Evolutionary conservation across 1,140 invertebrate species (phyloP), one percentile per base, ranked within the genome.

Genomic region (Delia radicum): DNA sequence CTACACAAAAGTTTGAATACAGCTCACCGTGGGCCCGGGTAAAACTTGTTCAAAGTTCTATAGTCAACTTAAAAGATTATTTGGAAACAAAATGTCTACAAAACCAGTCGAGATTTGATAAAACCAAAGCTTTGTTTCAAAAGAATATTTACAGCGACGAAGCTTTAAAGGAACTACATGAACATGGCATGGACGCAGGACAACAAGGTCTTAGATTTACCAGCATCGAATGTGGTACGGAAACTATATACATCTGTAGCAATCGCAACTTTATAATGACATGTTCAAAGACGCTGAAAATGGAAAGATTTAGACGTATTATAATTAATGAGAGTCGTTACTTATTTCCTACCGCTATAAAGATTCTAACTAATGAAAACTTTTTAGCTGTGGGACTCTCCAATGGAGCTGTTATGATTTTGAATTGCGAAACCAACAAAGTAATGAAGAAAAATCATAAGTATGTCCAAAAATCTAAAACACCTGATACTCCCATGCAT

Each of bases 91-190:
- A 65, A 21, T 26, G n/a, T 2, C 72, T 15, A 10, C 63, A 65
- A 10, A 62, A 42, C 1, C 78, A 79, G 27, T 82, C 78, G 65
- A 75, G 75, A 29, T 86, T 82, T 61, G 82, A 85, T 8, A 81
- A 82, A 75, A 86, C 81, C 42, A 83, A 82, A 31, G 79, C 79
- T 0, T 69, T 84, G 18, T 86, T 86, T 33, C 81, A 86, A 76
- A 84, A 81, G 61, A 82, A 86, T 31, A 78, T 86, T 55, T 86
- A 85, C 74, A 83, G 78, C 28, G 85, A 86, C 48, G 80, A 81
- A 26, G 61, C 80, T 24, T 75, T 86, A 21, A 75, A 79, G 4
- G 85, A 86, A 71, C 76, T 86, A 0, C 81, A 86, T 37, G 79
- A 82, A 31, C 82, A 2, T 12, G 3, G 1, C n/a, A 0, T 79